Conservation (phyloP, 2,888 invertebrate species). For the Troides helena region DNA sequence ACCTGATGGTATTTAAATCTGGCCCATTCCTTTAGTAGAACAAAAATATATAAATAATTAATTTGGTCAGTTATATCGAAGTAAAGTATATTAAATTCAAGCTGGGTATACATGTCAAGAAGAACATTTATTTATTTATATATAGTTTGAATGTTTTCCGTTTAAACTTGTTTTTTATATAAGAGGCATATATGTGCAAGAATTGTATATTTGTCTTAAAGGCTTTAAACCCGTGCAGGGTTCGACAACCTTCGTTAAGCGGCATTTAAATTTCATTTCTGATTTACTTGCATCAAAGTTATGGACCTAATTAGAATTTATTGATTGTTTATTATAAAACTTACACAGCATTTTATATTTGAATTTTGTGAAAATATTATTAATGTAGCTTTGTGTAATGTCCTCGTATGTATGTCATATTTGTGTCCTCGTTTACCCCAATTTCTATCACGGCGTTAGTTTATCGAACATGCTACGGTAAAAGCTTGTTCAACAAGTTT, state of each 20-base stretch:
- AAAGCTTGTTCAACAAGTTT: constrained; percentile 27
- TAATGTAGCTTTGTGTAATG: constrained; percentile 2
- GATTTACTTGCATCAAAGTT: constrained; percentile 4
- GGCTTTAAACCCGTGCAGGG: constrained; percentile 2
- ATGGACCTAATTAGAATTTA: background rate
- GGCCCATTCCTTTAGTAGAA: too few relatives aligned
- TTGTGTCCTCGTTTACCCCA: constrained; percentile 15
- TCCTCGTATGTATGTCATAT: background rate
- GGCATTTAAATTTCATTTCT: constrained; percentile 7
- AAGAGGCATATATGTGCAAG: background rate
- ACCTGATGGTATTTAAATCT: too few relatives aligned
- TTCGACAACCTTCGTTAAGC: constrained; percentile 22
- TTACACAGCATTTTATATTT: background rate
- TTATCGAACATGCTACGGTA: constrained; percentile 27
- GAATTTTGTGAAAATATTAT: background rate
- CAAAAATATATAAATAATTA: too few relatives aligned
- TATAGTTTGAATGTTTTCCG: too few relatives aligned
- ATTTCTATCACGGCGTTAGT: constrained; percentile 22
- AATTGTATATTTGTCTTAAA: background rate
- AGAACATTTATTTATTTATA: too few relatives aligned
- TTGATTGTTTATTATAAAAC: background rate
- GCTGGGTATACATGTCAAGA: too few relatives aligned
- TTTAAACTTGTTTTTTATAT: background rate
- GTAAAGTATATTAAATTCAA: too few relatives aligned
- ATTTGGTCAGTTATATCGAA: too few relatives aligned